These are phyloP conservation scores for Pelusios castaneus DNA, from an alignment of 2,113 vertebrate genomes.

Conservation along the genomic window DNA sequence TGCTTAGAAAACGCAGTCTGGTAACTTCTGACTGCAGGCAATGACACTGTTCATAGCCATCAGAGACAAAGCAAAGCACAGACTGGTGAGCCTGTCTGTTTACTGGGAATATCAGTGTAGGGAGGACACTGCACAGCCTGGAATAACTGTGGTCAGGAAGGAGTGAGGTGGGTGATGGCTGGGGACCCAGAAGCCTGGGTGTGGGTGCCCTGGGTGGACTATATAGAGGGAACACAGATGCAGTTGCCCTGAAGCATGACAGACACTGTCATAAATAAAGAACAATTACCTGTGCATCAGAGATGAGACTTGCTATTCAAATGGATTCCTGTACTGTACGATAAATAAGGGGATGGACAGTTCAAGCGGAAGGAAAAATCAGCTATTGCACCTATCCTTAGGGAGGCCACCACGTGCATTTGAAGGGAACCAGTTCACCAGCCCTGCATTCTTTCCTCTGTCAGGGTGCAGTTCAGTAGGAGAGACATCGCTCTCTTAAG, in stretches of 20 bases:
- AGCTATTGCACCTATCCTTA: neutral
- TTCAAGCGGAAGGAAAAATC: neutral
- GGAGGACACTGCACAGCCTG: neutral
- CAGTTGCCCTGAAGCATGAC: too few relatives aligned
- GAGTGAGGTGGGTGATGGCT: neutral
- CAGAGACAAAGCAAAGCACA: neutral
- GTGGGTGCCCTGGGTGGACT: neutral
- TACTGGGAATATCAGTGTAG: neutral
- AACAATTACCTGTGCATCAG: too few relatives aligned
- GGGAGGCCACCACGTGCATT: neutral
- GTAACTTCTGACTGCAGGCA: neutral
- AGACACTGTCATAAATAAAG: too few relatives aligned
- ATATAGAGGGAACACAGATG: too few relatives aligned
- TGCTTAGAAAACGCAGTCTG: neutral
- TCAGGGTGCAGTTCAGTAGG: neutral
- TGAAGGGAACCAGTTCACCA: neutral
- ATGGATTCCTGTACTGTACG: neutral
- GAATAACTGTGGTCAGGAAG: neutral
- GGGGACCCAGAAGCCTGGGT: too few relatives aligned
- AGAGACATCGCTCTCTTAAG: neutral
- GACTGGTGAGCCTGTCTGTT: neutral
- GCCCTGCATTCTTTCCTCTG: neutral
- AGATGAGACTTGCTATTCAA: accelerated
- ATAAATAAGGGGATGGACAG: neutral
- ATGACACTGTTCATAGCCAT: neutral